Evolutionary conservation across 2,113 vertebrate genomes (phyloP).

Genomic region (Saccopteryx bilineata): DNA sequence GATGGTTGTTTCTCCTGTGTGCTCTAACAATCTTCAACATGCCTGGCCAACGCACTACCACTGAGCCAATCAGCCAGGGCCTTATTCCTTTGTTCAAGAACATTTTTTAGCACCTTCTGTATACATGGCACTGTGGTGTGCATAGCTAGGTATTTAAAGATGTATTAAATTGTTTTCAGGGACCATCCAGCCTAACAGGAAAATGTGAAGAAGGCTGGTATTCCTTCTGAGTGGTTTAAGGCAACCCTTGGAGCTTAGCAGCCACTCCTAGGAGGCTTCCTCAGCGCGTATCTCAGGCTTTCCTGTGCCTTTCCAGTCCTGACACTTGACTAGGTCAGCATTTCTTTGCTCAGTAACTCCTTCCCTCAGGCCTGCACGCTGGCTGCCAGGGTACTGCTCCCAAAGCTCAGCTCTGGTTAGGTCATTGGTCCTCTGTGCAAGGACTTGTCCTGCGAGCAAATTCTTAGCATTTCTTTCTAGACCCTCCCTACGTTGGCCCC

Average conservation of each 20-base stretch:
- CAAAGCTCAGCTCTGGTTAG: background rate
- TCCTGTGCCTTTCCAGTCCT: background rate
- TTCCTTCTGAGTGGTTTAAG: background rate
- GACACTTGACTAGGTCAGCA: too few species aligned
- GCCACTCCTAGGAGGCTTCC: background rate
- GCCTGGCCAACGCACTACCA: too few species aligned
- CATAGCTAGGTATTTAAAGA: background rate
- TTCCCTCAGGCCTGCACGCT: background rate
- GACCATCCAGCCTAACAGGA: background rate
- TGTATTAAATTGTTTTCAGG: background rate
- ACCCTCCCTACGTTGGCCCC: background rate
- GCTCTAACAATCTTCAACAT: too few species aligned
- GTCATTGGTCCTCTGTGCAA: background rate
- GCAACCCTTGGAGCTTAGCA: background rate
- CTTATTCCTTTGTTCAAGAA: background rate
- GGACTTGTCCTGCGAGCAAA: background rate
- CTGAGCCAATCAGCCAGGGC: too few species aligned
- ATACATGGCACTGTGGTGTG: too few species aligned
- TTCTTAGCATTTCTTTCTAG: constrained; percentile 6
- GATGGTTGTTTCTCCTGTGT: too few species aligned
- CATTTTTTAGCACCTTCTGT: background rate
- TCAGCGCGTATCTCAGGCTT: background rate
- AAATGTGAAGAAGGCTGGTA: background rate
- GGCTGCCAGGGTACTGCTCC: background rate
- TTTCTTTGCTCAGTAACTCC: background rate